Percentiles rank a stretch among this genome's conserved stretches.
Evolutionary conservation across 2,113 vertebrate genomes (phyloP).

Genomic region (Chinchilla lanigera): DNA sequence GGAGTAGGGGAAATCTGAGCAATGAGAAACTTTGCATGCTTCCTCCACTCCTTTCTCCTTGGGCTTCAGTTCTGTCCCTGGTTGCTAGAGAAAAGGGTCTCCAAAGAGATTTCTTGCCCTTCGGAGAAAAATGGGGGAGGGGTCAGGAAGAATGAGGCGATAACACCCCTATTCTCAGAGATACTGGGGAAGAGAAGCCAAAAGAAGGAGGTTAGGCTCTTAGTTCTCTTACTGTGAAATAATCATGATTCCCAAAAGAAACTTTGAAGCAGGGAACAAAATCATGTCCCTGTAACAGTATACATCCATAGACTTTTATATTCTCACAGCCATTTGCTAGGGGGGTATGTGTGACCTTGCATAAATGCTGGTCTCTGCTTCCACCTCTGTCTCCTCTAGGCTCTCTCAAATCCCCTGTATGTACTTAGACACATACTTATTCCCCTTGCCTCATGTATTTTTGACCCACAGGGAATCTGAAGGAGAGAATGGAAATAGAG

Average conservation of each 20-base stretch:
- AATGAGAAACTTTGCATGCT: constrained; percentile 65
- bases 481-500: constrained; percentile 57
- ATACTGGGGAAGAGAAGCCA: constrained; percentile 15
- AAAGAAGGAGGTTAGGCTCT: constrained; percentile 32
- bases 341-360: background rate
- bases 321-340: background rate
- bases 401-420: background rate
- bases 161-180: constrained; percentile 27
- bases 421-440: background rate
- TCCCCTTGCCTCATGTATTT: constrained; percentile 29
- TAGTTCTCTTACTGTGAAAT: constrained; percentile 54
- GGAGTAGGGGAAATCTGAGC: constrained; percentile 24
- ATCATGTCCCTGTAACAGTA: constrained; percentile 30
- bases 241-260: constrained; percentile 48
- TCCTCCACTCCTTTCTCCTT: background rate
- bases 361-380: constrained; percentile 2
- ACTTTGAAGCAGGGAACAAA: constrained; percentile 45
- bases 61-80: constrained; percentile 7
- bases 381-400: constrained; percentile 9
- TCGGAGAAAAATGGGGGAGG: constrained; percentile 31
- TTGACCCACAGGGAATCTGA: constrained; percentile 38
- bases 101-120: constrained; percentile 47
- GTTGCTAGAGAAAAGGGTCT: constrained; percentile 37
- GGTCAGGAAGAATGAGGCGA: background rate
- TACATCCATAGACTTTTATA: background rate